A percentile compares a stretch with the other conserved stretches of the same genome.
Conservation (phyloP, 2,113 vertebrate species). For the Lophura nycthemera region DNA sequence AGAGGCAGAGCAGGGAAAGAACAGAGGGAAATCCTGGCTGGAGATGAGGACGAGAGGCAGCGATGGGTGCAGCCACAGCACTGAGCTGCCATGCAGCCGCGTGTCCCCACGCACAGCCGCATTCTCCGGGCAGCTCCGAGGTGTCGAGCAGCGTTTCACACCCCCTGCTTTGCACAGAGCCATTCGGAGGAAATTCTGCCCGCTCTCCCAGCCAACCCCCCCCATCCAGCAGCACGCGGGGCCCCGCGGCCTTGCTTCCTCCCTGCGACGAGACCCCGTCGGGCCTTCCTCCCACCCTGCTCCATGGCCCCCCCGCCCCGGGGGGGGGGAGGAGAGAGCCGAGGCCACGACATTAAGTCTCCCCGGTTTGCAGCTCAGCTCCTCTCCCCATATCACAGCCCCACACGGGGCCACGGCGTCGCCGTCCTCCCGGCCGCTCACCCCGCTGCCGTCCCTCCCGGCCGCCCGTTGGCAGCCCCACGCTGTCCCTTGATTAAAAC, state of each 20-base stretch:
- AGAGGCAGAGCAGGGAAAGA: background rate
- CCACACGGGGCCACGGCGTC: background rate
- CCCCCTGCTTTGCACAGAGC: rapidly evolving
- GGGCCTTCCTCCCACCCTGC: rapidly evolving
- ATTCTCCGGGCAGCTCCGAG: background rate
- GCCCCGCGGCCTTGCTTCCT: background rate
- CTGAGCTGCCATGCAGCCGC: background rate
- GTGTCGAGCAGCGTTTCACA: background rate
- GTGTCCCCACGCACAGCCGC: too few relatives aligned
- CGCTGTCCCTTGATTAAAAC: background rate
- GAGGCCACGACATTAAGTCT: background rate
- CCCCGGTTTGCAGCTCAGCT: background rate
- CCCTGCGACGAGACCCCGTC: background rate
- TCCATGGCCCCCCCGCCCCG: rapidly evolving
- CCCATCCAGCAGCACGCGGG: background rate
- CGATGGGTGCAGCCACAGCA: background rate
- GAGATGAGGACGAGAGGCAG: background rate
- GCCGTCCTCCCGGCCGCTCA: background rate
- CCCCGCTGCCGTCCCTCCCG: background rate
- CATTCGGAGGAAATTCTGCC: background rate
- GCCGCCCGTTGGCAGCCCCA: background rate
- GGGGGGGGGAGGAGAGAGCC: background rate
- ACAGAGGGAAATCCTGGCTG: background rate
- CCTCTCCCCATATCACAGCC: background rate
- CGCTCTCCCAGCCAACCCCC: rapidly evolving